A percentile compares a stretch with the other conserved stretches of the same genome.
phyloP scores from a whole-genome alignment of 2,113 vertebrate species.

The Potamarius usumacintae region DNA sequence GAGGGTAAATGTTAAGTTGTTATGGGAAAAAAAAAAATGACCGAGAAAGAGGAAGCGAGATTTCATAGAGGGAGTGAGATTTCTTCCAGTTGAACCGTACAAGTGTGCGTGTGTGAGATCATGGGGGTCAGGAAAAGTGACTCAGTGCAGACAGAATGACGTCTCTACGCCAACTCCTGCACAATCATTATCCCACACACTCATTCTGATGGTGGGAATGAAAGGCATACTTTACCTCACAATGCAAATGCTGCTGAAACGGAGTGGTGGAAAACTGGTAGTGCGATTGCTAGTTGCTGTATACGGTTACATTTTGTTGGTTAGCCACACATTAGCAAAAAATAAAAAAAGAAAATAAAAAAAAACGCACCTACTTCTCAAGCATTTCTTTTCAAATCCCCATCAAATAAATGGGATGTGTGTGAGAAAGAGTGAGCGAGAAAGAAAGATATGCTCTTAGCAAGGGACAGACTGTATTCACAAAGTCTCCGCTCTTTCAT shows the following conservation, averaged over 20 bases:
- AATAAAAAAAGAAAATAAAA: not conserved
- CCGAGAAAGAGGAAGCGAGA: not conserved
- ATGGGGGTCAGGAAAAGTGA: slow-evolving; percentile 14
- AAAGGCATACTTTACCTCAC: not conserved
- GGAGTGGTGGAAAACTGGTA: not conserved
- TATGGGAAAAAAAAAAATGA: too few relatives aligned
- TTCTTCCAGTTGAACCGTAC: not conserved
- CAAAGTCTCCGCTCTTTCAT: not conserved
- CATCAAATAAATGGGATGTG: not conserved
- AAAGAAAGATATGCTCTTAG: not conserved
- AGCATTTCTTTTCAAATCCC: not conserved
- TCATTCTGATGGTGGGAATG: not conserved
- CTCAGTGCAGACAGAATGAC: slow-evolving; percentile 1
- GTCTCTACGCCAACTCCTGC: not conserved
- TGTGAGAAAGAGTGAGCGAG: not conserved
- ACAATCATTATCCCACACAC: not conserved
- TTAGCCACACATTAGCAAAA: not conserved
- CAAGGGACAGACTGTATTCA: not conserved
- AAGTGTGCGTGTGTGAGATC: not conserved
- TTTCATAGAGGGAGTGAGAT: not conserved
- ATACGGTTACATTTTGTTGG: not conserved
- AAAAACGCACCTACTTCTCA: too few relatives aligned
- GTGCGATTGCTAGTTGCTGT: not conserved
- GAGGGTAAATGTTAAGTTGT: too few relatives aligned
- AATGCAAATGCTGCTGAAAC: not conserved